Evolutionary conservation across 2,888 invertebrate species (phyloP).

Genomic region (Chymomyza amoena): DNA sequence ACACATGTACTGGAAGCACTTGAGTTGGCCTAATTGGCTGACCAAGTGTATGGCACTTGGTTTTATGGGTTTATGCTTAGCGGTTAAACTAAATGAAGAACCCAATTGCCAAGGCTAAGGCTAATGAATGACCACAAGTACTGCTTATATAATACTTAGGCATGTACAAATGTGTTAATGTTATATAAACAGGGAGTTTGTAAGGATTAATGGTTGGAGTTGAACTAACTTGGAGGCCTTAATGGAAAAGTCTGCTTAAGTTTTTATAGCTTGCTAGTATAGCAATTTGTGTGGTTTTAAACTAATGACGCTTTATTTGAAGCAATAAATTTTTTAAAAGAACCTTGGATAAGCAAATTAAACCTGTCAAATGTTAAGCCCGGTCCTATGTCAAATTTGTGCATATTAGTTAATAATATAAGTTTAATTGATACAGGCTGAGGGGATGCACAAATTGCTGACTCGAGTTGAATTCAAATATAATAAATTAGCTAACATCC

Average conservation of each 20-base stretch:
- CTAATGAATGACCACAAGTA: background rate
- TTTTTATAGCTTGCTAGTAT: background rate
- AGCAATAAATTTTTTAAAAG: too few relatives aligned
- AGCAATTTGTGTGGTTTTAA: background rate
- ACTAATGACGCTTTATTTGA: background rate
- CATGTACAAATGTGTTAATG: background rate
- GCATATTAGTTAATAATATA: too few relatives aligned
- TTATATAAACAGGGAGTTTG: background rate
- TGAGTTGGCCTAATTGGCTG: slow-evolving; percentile 59
- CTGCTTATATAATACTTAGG: background rate
- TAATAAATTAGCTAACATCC: too few relatives aligned
- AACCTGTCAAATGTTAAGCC: too few relatives aligned
- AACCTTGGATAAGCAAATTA: too few relatives aligned
- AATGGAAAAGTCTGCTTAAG: background rate
- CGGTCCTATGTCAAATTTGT: too few relatives aligned
- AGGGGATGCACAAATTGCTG: too few relatives aligned
- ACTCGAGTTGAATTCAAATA: too few relatives aligned
- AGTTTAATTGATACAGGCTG: too few relatives aligned
- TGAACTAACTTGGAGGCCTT: background rate
- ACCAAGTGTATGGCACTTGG: slow-evolving; percentile 19
- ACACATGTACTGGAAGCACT: slow-evolving; percentile 46
- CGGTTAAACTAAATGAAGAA: background rate
- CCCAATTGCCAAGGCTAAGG: background rate
- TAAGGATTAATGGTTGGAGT: background rate
- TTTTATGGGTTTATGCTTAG: background rate